Evolutionary conservation across 2,113 vertebrate species (phyloP).

Genomic region (Cygnus atratus): DNA sequence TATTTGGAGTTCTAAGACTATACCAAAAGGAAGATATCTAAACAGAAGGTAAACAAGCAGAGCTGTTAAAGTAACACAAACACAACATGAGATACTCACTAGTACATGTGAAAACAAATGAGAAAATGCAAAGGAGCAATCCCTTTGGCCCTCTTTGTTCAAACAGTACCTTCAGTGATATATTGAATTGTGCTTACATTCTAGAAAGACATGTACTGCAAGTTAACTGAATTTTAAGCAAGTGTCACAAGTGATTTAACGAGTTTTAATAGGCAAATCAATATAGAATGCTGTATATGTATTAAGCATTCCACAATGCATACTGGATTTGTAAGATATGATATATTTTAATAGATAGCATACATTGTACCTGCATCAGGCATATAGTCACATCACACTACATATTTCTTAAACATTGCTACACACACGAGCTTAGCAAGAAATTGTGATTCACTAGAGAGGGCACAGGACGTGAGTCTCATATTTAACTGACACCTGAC

Average conservation of each 20-base stretch:
- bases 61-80: background rate
- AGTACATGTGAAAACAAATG: conserved; percentile 34
- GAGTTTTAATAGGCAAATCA: conserved; percentile 47
- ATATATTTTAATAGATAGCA: background rate
- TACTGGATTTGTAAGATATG: background rate
- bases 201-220: conserved; percentile 20
- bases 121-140: conserved; percentile 26
- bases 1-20: background rate
- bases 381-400: accelerated
- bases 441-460: background rate
- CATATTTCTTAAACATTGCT: background rate
- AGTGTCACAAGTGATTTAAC: conserved; percentile 41
- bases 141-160: conserved; percentile 29
- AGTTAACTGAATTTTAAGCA: conserved; percentile 61
- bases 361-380: background rate
- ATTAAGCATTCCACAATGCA: background rate
- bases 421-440: background rate
- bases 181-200: conserved; percentile 27
- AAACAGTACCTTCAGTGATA: conserved; percentile 28
- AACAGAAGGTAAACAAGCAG: conserved; percentile 20
- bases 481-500: background rate
- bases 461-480: background rate
- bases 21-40: background rate
- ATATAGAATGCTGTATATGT: background rate
- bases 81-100: background rate